Evolutionary conservation across 2,797 vertebrate species (phyloP), one percentile per base, ranked within the genome.

Genomic region (Erithacus rubecula): DNA sequence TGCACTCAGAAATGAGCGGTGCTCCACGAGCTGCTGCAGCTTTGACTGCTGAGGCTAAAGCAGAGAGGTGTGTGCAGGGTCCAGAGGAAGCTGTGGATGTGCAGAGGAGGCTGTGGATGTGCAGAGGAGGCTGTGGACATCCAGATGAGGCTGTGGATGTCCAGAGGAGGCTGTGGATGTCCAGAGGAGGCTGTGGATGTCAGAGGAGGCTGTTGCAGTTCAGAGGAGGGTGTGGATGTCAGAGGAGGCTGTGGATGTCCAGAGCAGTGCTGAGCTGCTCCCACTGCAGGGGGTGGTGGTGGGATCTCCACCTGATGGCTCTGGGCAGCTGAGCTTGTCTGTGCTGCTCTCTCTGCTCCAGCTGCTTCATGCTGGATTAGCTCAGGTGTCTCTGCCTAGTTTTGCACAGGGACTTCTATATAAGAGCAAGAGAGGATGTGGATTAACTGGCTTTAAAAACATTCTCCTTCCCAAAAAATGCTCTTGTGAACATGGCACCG

Each of bases 211-310:
- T 49, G 19, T 17, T n/a, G n/a, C n/a, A n/a, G n/a, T n/a, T n/a
- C n/a, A n/a, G n/a, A n/a, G n/a, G n/a, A n/a, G n/a, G n/a, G n/a
- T n/a, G n/a, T n/a, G 47, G n/a, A 4, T 39, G 49, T 6, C 85
- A 47, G 46, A 47, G 39, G 53, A 22, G 36, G 21, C 44, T 84
- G 27, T n/a, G 32, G n/a, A n/a, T n/a, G n/a, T n/a, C n/a, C n/a
- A n/a, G n/a, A n/a, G n/a, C 59, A n/a, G 30, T 8, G 5, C 63
- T 0, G 0, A 64, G 62, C 49, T 82, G 32, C 12, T 6, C 27
- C 5, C 1, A 19, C 20, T 34, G 39, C 41, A 74, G 1, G 6
- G 4, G 6, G n/a, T 7, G 16, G 3, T 21, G 72, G 1, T 44
- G 24, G 22, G 52, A 49, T 59, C 32, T 62, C 32, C 65, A 49